Evolutionary conservation across 2,113 vertebrate genomes (phyloP).

Genomic region (Todiramphus chloris): DNA sequence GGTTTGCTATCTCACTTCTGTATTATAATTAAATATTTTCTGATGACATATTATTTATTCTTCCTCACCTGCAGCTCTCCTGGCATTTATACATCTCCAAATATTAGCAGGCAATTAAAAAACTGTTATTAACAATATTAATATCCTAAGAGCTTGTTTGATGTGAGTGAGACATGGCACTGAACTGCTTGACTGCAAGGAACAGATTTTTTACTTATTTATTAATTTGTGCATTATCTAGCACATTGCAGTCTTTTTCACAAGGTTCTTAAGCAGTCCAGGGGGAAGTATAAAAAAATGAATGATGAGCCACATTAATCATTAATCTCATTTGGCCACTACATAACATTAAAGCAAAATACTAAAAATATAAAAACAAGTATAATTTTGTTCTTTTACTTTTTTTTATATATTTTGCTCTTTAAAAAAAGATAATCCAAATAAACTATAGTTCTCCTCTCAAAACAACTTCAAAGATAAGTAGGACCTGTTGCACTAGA

Average conservation of each 20-base stretch:
- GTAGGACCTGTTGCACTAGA: not conserved
- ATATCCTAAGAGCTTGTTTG: not conserved
- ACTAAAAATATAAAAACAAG: not conserved
- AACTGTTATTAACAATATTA: conserved; percentile 21
- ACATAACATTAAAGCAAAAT: not conserved
- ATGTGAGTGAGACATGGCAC: not conserved
- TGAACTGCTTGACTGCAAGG: not conserved
- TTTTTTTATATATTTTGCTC: not conserved
- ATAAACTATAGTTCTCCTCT: not conserved
- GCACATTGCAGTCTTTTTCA: not conserved
- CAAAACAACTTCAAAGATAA: not conserved
- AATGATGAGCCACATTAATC: not conserved
- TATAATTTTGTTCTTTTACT: not conserved
- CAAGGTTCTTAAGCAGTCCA: not conserved
- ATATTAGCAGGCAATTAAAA: conserved; percentile 29
- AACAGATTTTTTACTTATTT: not conserved
- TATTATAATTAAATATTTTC: conserved; percentile 49
- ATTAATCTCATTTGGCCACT: not conserved
- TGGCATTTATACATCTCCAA: not conserved
- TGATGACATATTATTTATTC: conserved; percentile 23
- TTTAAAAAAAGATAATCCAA: not conserved
- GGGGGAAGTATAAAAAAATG: not conserved
- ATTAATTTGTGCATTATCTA: not conserved
- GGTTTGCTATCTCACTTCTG: not conserved
- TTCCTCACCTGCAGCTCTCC: conserved; percentile 10